phyloP scores from a whole-genome alignment of 1,140 invertebrate genomes.

The Microplitis demolitor region DNA sequence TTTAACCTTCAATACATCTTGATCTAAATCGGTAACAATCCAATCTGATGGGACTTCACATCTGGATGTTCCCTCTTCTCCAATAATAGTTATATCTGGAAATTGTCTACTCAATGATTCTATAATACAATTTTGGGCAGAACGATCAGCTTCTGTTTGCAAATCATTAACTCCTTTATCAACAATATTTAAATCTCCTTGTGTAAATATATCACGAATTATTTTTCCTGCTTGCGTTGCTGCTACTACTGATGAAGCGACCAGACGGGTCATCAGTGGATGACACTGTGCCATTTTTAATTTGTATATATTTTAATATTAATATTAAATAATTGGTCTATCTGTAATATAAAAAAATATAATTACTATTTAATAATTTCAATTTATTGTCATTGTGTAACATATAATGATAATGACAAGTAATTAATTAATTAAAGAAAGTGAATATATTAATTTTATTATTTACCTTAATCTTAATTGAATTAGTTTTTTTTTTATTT shows the following conservation, averaged over 20 bases:
- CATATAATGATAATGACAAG: too few species aligned
- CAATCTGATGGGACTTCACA: conserved; percentile 73
- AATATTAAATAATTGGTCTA: too few species aligned
- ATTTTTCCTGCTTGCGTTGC: conserved; percentile 85
- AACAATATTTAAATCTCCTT: conserved; percentile 87
- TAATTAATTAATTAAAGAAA: too few species aligned
- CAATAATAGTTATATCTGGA: conserved; percentile 87
- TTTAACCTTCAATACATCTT: conserved; percentile 70
- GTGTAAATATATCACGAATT: conserved; percentile 86
- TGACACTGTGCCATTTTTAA: conserved; percentile 63
- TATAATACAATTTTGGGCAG: conserved; percentile 91
- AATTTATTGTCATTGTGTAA: too few species aligned
- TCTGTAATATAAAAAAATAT: too few species aligned
- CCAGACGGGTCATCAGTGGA: conserved; percentile 69
- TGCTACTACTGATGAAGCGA: conserved; percentile 79
- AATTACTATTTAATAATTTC: too few species aligned
- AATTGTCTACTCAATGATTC: conserved; percentile 82
- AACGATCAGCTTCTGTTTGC: conserved; percentile 96
- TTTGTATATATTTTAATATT: too few species aligned
- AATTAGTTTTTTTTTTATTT: too few species aligned
- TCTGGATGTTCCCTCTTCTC: conserved; percentile 81
- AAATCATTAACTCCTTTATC: conserved; percentile 94
- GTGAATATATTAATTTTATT: too few species aligned
- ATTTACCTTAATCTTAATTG: too few species aligned
- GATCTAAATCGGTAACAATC: conserved; percentile 73